phyloP scores from a whole-genome alignment of 2,888 invertebrate species.

The Achlya flavicornis region DNA sequence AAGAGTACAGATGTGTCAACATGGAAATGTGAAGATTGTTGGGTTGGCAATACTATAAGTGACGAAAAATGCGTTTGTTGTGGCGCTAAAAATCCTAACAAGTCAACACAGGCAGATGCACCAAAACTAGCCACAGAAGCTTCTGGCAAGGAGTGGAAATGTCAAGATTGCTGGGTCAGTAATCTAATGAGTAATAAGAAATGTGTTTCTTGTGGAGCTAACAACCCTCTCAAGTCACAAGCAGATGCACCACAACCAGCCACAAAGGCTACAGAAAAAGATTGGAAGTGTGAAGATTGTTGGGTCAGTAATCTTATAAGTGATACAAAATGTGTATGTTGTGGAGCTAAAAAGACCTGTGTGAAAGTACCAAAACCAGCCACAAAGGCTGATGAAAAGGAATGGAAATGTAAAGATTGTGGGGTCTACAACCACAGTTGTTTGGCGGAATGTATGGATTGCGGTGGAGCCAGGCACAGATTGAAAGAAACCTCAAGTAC shows the following conservation, averaged over 20 bases:
- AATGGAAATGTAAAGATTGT: slow-evolving; percentile 60
- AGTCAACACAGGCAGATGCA: neutral
- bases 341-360: slow-evolving; percentile 45
- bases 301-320: slow-evolving; percentile 52
- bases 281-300: slow-evolving; percentile 60
- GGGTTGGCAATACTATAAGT: neutral
- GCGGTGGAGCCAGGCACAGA: slow-evolving; percentile 47
- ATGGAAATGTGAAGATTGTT: slow-evolving; percentile 38
- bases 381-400: slow-evolving; percentile 19
- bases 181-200: slow-evolving; percentile 47
- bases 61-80: neutral
- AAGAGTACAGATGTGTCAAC: neutral
- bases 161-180: slow-evolving; percentile 55
- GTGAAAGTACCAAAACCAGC: slow-evolving; percentile 4
- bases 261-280: slow-evolving; percentile 19
- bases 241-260: slow-evolving; percentile 5
- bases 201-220: slow-evolving; percentile 53
- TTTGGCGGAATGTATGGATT: slow-evolving; percentile 57
- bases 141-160: slow-evolving; percentile 54
- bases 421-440: slow-evolving; percentile 55
- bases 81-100: neutral
- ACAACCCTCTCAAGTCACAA: slow-evolving; percentile 32
- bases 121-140: too few relatives aligned
- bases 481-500: slow-evolving; percentile 24
- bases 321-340: slow-evolving; percentile 52